These are phyloP conservation scores for Lycaon pictus DNA, from an alignment of 2,113 vertebrate species.

Conservation along the genomic window DNA sequence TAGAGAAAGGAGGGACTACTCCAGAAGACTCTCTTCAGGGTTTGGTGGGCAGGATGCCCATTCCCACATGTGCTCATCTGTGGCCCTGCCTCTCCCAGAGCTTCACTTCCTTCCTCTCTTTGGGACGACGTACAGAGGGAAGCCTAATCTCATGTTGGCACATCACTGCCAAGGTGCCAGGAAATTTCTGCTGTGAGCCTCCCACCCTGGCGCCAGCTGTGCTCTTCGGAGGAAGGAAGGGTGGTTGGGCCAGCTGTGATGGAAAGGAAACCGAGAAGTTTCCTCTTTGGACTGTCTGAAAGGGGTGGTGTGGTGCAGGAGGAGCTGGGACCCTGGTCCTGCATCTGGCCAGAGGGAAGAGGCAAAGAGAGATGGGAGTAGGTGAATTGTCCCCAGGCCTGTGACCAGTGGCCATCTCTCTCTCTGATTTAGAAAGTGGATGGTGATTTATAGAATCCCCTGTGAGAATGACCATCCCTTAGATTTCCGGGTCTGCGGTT, in stretches of 20 bases:
- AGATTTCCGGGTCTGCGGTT: not conserved
- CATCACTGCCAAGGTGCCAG: not conserved
- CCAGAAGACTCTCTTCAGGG: not conserved
- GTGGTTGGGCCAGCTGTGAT: not conserved
- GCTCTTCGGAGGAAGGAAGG: constrained; percentile 44
- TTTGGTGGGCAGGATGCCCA: not conserved
- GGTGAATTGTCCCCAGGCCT: not conserved
- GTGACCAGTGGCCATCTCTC: not conserved
- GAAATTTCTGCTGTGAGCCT: constrained; percentile 32
- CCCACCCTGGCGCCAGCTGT: not conserved
- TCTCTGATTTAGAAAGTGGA: not conserved
- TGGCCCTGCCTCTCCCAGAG: not conserved
- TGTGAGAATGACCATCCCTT: no score
- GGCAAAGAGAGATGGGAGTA: not conserved
- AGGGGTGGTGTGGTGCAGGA: no score
- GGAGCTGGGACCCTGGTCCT: not conserved
- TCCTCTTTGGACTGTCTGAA: not conserved
- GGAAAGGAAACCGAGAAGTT: not conserved
- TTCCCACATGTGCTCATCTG: not conserved
- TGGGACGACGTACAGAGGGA: not conserved
- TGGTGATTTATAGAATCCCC: rapidly evolving
- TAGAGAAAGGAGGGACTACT: not conserved
- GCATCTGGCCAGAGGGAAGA: not conserved
- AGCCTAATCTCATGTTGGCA: not conserved
- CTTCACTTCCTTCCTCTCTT: not conserved